These are phyloP conservation scores for Corydoras sp. DNA, from an alignment of 2,113 vertebrate genomes.

Conservation along the genomic window DNA sequence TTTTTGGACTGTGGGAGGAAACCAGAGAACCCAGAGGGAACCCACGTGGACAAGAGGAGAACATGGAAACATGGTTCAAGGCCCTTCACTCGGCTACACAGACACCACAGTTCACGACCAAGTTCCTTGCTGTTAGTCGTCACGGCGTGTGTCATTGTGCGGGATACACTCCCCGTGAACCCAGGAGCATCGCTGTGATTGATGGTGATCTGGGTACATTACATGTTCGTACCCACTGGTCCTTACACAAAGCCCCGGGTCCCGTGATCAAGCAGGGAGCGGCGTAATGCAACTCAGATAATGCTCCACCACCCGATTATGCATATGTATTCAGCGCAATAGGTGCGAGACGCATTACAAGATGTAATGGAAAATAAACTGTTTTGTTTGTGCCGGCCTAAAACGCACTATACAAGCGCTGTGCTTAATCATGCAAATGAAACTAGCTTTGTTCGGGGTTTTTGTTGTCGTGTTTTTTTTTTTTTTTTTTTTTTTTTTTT, in stretches of 20 bases:
- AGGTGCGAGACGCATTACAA: slow-evolving; percentile 13
- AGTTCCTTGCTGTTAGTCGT: too few species aligned
- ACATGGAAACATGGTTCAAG: too few species aligned
- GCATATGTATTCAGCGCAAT: slow-evolving; percentile 9
- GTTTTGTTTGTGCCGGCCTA: slow-evolving; percentile 16
- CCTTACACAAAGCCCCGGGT: background rate
- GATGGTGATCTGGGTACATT: background rate
- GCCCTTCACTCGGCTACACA: too few species aligned
- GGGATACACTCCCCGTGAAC: too few species aligned
- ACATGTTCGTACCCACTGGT: background rate
- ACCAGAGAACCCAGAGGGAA: too few species aligned
- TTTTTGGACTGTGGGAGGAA: too few species aligned
- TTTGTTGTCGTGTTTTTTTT: background rate
- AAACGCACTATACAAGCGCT: slow-evolving; percentile 18
- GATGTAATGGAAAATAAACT: slow-evolving; percentile 11
- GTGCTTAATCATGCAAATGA: slow-evolving; percentile 45
- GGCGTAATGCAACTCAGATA: slow-evolving; percentile 7
- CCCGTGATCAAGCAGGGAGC: background rate
- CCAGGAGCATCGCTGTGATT: too few species aligned
- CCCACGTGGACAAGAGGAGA: too few species aligned
- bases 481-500: slow-evolving; percentile 4
- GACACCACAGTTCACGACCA: too few species aligned
- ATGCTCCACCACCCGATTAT: background rate
- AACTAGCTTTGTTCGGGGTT: slow-evolving; percentile 8
- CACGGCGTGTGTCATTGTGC: too few species aligned